phyloP scores from a whole-genome alignment of 2,797 vertebrate genomes.

The Leptoclinus maculatus region DNA sequence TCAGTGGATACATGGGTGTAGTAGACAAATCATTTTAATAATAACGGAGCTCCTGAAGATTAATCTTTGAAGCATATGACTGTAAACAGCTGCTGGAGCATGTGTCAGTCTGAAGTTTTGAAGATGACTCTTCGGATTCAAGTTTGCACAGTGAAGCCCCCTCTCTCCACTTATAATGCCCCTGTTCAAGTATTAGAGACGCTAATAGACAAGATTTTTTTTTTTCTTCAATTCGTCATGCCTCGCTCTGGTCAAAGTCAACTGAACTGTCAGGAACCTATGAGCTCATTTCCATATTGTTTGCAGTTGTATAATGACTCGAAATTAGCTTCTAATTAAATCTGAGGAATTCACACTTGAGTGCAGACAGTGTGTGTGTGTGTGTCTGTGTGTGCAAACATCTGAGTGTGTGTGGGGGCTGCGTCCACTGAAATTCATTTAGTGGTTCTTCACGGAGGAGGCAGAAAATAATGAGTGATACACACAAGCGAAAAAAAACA shows the following conservation, averaged over 20 bases:
- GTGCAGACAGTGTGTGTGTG: conserved; percentile 66
- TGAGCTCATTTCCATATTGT: conserved; percentile 82
- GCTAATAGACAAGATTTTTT: conserved; percentile 56
- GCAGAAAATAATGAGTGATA: conserved; percentile 63
- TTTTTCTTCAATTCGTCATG: conserved; percentile 52
- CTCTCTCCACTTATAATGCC: conserved; percentile 34
- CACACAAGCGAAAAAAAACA: conserved; percentile 56
- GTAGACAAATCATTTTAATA: conserved; percentile 32
- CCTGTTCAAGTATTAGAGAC: conserved; percentile 40
- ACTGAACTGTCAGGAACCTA: conserved; percentile 71
- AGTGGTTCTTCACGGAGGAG: conserved; percentile 70
- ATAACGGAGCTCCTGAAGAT: conserved; percentile 12
- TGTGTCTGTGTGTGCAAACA: conserved; percentile 26
- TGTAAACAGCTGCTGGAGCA: conserved; percentile 17
- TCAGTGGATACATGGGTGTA: conserved; percentile 3
- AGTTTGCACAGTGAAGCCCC: conserved; percentile 15
- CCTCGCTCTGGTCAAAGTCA: conserved; percentile 72
- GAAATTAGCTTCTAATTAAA: conserved; percentile 85
- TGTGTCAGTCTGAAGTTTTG: conserved; percentile 12
- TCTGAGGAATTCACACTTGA: conserved; percentile 80
- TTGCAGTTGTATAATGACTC: conserved; percentile 83
- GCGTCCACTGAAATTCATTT: conserved; percentile 72
- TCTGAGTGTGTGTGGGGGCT: conserved; percentile 22
- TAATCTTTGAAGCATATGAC: conserved; percentile 10
- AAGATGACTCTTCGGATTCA: conserved; percentile 31